Evolutionary conservation across 2,888 invertebrate species (phyloP).

Genomic region (Nemoura dubitans): DNA sequence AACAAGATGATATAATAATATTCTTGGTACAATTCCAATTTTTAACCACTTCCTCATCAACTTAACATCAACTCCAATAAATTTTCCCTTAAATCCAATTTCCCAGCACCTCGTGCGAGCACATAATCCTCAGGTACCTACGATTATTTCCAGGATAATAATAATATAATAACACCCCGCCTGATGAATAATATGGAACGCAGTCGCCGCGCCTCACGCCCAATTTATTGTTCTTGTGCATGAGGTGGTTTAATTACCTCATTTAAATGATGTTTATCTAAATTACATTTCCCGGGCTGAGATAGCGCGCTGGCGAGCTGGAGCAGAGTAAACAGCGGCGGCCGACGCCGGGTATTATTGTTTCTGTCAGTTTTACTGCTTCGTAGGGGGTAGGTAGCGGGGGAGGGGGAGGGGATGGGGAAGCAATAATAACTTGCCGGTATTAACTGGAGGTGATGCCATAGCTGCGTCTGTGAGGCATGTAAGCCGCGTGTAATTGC

Average conservation of each 20-base stretch:
- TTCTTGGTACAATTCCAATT: too few species aligned
- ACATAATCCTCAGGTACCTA: too few species aligned
- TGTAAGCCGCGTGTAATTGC: conserved; percentile 33
- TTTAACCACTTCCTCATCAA: too few species aligned
- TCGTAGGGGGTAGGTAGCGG: conserved; percentile 27
- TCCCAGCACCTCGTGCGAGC: too few species aligned
- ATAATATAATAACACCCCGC: neutral
- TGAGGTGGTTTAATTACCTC: conserved; percentile 51
- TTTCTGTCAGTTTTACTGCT: conserved; percentile 49
- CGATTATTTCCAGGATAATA: neutral
- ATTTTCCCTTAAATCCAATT: too few species aligned
- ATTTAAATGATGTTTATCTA: conserved; percentile 52
- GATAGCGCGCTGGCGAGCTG: conserved; percentile 43
- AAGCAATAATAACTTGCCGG: conserved; percentile 49
- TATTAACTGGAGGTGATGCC: conserved; percentile 42
- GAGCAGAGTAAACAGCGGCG: conserved; percentile 9
- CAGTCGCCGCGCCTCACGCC: neutral
- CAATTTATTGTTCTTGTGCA: conserved; percentile 40
- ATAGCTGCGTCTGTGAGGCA: neutral
- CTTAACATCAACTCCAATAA: too few species aligned
- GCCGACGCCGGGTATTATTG: conserved; percentile 46
- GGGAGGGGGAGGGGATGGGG: conserved; percentile 24
- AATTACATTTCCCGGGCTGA: conserved; percentile 50
- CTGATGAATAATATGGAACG: neutral
- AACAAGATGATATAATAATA: too few species aligned